Base-by-base conservation (phyloP, 2,113 vertebrate species). In the Tretioscincus oriximinensis region DNA sequence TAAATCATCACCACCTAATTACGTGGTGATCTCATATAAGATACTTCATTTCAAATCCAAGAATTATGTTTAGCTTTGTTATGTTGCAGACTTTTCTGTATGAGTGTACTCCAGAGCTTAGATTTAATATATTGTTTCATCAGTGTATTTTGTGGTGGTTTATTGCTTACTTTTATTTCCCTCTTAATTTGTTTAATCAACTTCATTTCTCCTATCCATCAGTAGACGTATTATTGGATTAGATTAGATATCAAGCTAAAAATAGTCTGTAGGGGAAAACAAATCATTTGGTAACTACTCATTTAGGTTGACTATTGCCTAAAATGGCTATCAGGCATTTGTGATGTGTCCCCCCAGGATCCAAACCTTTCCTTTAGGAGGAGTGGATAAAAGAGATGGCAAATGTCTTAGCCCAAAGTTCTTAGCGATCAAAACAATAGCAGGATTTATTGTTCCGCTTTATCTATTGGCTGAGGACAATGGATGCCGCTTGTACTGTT, bases 171-270 rank as follows among this genome's bases (percentile, higher is more conserved):
- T 87, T 86, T 81, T 84, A 83, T 85, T 83, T 89, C 88, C 28
- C 73, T 87, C 61, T 75, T 76, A 16, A 74, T 79, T 82, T 86
- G 85, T 85, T 80, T 81, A 87, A 89, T 85, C 89, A 88, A 84
- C 80, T 88, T 83, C 81, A 83, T 28, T 79, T 81, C 72, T 81
- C 45, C 47, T 81, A 76, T 87, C 78, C 77, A 88, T 85, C 77
- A 84, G 69, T 76, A 72, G 21, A 14, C 58, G 54, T 49, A 81
- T 72, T 67, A 88, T 85, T 67, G 83, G 80, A 88, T 85, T 67
- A 84, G 80, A 64, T 77, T 80, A 83, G n/a, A 84, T 86, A 84
- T 73, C 80, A 71, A 85, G 88, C 86, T 73, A 22, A 84, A 12
- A 70, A 72, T 81, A 49, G 82, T 70, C 77, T 73, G 65, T 80